Evolutionary conservation across 2,797 vertebrate species (phyloP).

Genomic region (Paguma larvata): DNA sequence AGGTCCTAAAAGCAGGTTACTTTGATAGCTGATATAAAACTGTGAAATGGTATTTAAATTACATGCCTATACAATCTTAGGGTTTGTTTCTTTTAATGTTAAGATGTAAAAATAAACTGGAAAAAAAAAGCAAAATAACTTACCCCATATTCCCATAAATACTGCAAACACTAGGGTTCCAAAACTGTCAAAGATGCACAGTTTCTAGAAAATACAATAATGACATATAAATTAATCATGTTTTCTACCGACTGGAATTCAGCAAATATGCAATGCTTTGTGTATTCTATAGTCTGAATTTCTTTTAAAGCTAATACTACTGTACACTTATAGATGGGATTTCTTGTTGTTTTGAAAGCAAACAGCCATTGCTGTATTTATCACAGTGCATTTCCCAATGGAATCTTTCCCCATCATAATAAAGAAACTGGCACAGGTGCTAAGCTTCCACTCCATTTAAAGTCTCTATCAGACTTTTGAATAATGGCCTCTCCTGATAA

Average conservation of each 20-base stretch:
- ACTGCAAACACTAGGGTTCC: conserved; percentile 97
- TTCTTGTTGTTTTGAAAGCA: conserved; percentile 58
- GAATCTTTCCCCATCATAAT: neutral
- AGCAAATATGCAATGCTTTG: neutral
- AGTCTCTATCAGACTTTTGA: neutral
- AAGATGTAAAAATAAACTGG: conserved; percentile 61
- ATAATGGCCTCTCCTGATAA: neutral
- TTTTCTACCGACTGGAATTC: neutral
- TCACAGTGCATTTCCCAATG: neutral
- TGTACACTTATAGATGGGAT: neutral
- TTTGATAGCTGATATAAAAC: conserved; percentile 7
- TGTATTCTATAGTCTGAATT: neutral
- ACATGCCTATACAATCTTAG: neutral
- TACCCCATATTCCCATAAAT: conserved; percentile 98
- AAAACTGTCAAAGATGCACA: conserved; percentile 97
- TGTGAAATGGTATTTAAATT: neutral
- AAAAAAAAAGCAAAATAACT: conserved; percentile 81
- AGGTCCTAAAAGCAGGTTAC: neutral
- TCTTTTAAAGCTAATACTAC: neutral
- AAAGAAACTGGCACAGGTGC: neutral
- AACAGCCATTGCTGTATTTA: neutral
- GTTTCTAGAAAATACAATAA: conserved; percentile 91
- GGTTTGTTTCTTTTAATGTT: conserved; percentile 63
- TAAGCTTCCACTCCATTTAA: neutral
- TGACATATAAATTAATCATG: neutral